Conservation (phyloP, 2,888 invertebrate genomes). For the Drosophila lacicola region DNA sequence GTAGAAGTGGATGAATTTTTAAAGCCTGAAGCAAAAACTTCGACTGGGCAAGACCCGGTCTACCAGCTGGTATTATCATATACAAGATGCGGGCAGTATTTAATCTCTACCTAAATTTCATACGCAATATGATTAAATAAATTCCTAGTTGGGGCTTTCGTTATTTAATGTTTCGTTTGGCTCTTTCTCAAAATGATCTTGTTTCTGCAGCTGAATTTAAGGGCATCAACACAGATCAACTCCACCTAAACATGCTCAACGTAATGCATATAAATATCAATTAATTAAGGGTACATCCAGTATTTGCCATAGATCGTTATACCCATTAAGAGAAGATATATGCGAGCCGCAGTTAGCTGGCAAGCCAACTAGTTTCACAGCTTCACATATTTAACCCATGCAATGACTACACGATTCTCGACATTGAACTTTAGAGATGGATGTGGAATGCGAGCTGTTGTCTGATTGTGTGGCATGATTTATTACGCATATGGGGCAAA, state of each 20-base stretch:
- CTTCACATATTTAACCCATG: constrained; percentile 4
- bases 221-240: neutral
- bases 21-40: too few species aligned
- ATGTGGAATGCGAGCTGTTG: constrained; percentile 34
- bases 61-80: too few species aligned
- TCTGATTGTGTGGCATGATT: constrained; percentile 36
- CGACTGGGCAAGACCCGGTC: too few species aligned
- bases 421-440: constrained; percentile 54
- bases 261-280: constrained; percentile 4
- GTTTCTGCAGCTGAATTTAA: neutral
- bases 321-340: constrained; percentile 7
- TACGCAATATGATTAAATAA: too few species aligned
- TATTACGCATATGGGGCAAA: constrained; percentile 39
- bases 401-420: constrained; percentile 30
- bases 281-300: constrained; percentile 6
- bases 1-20: too few species aligned
- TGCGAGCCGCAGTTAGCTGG: constrained; percentile 17
- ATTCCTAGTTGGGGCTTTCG: too few species aligned
- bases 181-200: neutral
- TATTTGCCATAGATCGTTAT: constrained; percentile 4
- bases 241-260: constrained; percentile 3
- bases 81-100: too few species aligned
- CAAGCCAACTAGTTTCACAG: constrained; percentile 24
- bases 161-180: too few species aligned
- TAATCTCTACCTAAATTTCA: too few species aligned